Evolutionary conservation across 1,140 invertebrate genomes (phyloP), one percentile per base, ranked within the genome.

Genomic region (Neomicropteryx cornuta): DNA sequence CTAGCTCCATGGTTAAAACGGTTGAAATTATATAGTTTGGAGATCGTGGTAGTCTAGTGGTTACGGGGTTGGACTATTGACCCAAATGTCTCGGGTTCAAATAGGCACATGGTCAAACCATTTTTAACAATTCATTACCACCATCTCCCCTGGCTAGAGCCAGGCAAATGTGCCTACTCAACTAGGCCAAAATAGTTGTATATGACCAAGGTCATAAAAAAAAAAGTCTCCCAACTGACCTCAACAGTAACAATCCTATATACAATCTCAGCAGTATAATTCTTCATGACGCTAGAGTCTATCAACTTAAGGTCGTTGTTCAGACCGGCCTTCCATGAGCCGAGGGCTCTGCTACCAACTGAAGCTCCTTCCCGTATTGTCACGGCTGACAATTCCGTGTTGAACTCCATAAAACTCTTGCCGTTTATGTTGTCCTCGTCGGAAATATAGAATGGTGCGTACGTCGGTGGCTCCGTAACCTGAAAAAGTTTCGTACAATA

Each of bases 221-320:
- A 8, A 8, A 27, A n/a, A 27, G n/a, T 52, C 48, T 48, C 56
- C 52, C 47, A 24, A 50, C 61, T 57, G 58, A 83, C 81, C 55
- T 81, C 68, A 5, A 86, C 76, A 0, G 84, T 85, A 4, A 82
- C 82, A 28, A 91, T 76, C 33, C 83, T 73, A 57, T 87, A 90
- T 5, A 83, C 81, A 29, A 83, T 79, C 47, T 83, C 73, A 2
- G 86, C 83, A 0, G 81, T 81, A 33, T 82, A 78, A 54, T 86
- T 85, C 33, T 68, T 73, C 57, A 88, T 77, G 14, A 71, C 70
- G 30, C 72, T 62, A 5, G 73, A 68, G 47, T 80, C 73, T 13
- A 68, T 65, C n/a, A 85, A 62, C 5, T 62, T 56, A 6, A 84
- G 51, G 1, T 71, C 70, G 36, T 76, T 76, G 24, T 70, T 66